phyloP scores from a whole-genome alignment of 2,888 invertebrate genomes.

The Megaustenia siamemsis region DNA sequence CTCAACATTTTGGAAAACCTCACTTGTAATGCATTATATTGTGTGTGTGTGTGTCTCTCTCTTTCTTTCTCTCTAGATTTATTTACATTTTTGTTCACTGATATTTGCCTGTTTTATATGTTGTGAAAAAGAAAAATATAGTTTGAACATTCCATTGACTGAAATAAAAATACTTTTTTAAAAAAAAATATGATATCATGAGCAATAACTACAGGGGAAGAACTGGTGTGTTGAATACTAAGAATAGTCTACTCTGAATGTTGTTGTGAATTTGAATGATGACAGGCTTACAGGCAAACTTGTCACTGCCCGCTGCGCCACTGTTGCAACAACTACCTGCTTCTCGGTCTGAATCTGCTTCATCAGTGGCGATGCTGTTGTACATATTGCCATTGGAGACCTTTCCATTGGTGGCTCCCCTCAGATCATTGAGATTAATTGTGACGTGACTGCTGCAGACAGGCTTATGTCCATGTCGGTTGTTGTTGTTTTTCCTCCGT shows the following conservation, averaged over 20 bases:
- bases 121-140: too few relatives aligned
- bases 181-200: too few relatives aligned
- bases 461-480: conserved; percentile 71
- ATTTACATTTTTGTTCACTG: too few relatives aligned
- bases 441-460: conserved; percentile 81
- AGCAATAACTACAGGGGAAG: background rate
- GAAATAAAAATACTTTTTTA: too few relatives aligned
- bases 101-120: too few relatives aligned
- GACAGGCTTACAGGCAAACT: conserved; percentile 59
- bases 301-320: conserved; percentile 40
- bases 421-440: conserved; percentile 85
- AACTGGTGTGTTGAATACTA: conserved; percentile 2
- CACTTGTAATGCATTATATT: too few relatives aligned
- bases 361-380: conserved; percentile 79
- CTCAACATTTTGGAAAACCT: too few relatives aligned
- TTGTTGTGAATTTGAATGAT: conserved; percentile 72
- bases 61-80: too few relatives aligned
- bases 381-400: conserved; percentile 80
- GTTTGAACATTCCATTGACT: too few relatives aligned
- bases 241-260: conserved; percentile 73
- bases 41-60: too few relatives aligned
- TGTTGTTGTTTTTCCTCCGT: conserved; percentile 73
- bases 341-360: conserved; percentile 77
- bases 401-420: conserved; percentile 72
- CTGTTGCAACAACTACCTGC: conserved; percentile 52